These are phyloP conservation scores for Pelobates fuscus DNA, from an alignment of 2,113 vertebrate species.

Conservation along the genomic window DNA sequence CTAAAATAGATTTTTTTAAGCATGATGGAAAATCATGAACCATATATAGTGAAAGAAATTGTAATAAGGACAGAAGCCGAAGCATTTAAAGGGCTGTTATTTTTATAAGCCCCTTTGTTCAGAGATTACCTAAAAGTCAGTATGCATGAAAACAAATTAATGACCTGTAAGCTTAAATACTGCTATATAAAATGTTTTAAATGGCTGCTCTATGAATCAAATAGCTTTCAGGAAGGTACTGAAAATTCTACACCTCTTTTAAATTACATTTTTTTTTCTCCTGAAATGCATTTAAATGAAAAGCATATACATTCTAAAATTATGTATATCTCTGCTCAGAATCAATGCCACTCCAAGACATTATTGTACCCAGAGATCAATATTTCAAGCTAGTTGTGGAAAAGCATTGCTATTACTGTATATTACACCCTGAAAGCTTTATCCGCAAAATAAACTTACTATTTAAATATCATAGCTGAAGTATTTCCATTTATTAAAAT, in stretches of 20 bases:
- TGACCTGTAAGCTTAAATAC: background rate
- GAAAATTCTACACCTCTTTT: background rate
- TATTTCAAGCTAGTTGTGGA: conserved; percentile 8
- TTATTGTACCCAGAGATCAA: conserved; percentile 15
- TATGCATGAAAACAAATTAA: conserved; percentile 6
- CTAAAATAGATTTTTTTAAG: background rate
- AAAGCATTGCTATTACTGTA: background rate
- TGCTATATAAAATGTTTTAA: background rate
- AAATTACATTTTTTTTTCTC: background rate
- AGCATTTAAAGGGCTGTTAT: background rate
- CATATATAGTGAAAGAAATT: background rate
- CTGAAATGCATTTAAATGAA: conserved; percentile 24
- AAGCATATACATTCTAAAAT: conserved; percentile 19
- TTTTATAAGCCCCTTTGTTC: conserved; percentile 6
- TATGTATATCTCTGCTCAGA: conserved; percentile 5
- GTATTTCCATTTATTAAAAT: conserved; percentile 81
- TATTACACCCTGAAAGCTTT: conserved; percentile 4
- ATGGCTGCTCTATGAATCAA: background rate
- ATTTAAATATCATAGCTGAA: conserved; percentile 68
- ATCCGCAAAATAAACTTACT: conserved; percentile 60
- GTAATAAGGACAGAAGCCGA: background rate
- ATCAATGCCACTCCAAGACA: conserved; percentile 13
- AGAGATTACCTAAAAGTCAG: conserved; percentile 8
- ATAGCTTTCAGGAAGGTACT: background rate
- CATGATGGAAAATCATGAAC: background rate